Evolutionary conservation across 2,888 invertebrate species (phyloP).

Genomic region (Nasonia oneida): DNA sequence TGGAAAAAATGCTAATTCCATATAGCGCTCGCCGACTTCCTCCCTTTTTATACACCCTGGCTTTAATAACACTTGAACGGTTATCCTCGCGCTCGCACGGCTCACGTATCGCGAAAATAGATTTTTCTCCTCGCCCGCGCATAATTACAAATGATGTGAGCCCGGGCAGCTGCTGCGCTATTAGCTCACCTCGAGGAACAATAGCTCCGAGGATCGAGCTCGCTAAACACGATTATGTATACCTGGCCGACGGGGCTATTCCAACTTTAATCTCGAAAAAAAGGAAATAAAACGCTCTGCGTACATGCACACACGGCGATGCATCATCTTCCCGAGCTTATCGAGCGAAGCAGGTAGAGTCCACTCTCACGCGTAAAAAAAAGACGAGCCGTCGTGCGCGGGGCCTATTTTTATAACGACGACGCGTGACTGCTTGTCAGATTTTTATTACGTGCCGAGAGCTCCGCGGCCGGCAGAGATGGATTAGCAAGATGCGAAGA

Average conservation of each 20-base stretch:
- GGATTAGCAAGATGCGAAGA: background rate
- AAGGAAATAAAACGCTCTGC: background rate
- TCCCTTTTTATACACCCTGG: conserved; percentile 42
- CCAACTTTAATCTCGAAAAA: conserved; percentile 35
- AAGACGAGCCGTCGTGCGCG: background rate
- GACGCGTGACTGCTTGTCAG: conserved; percentile 41
- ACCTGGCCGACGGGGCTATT: background rate
- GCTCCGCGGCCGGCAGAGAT: background rate
- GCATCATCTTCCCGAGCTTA: conserved; percentile 28
- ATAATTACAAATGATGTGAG: conserved; percentile 11
- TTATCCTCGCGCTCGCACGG: background rate
- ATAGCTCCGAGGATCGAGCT: background rate
- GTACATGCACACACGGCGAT: background rate
- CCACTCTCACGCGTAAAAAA: background rate
- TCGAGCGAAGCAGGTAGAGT: conserved; percentile 19
- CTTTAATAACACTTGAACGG: conserved; percentile 54
- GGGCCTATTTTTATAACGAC: conserved; percentile 40
- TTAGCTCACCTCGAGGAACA: conserved; percentile 3
- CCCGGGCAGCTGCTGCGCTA: background rate
- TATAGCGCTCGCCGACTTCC: conserved; percentile 26
- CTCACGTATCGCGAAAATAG: conserved; percentile 34
- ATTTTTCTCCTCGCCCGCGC: conserved; percentile 27
- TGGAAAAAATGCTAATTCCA: conserved; percentile 62
- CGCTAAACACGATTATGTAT: conserved; percentile 5
- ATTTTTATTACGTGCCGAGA: conserved; percentile 43